Evolutionary conservation across 2,888 invertebrate genomes (phyloP).

Genomic region (Ligdia adustata): DNA sequence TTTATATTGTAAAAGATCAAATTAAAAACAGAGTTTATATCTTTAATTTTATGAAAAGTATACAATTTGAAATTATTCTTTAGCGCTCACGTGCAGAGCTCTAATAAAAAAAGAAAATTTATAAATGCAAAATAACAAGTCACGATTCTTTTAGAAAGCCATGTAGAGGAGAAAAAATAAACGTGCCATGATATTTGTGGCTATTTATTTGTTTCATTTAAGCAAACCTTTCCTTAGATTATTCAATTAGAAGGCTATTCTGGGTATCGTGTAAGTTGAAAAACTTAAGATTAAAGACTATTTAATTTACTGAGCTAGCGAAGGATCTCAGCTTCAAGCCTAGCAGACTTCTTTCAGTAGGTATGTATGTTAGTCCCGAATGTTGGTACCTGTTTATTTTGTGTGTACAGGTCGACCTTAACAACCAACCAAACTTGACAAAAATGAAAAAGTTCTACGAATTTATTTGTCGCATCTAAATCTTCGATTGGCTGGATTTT

Average conservation of each 20-base stretch:
- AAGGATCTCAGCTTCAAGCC: no score
- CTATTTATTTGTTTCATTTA: conserved; percentile 66
- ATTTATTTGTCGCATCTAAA: no score
- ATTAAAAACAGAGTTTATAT: conserved; percentile 80
- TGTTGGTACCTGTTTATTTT: no score
- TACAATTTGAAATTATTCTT: conserved; percentile 80
- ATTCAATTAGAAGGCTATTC: neutral
- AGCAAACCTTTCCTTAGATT: neutral
- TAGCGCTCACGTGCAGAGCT: conserved; percentile 75
- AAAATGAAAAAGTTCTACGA: no score
- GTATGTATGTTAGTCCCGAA: no score
- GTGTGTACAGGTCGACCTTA: no score
- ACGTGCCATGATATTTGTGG: conserved; percentile 85
- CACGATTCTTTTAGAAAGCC: conserved; percentile 84
- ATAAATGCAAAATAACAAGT: conserved; percentile 83
- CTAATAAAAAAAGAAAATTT: conserved; percentile 76
- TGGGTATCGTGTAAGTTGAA: no score
- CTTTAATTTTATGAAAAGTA: conserved; percentile 81
- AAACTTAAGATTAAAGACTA: no score
- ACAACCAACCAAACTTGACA: no score
- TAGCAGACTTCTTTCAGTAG: no score
- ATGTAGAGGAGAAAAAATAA: conserved; percentile 85
- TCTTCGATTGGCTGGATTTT: no score
- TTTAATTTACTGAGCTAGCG: no score
- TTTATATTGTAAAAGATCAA: conserved; percentile 61